Conservation (phyloP, 2,888 invertebrate genomes). For the Drosophila sordidula region DNA sequence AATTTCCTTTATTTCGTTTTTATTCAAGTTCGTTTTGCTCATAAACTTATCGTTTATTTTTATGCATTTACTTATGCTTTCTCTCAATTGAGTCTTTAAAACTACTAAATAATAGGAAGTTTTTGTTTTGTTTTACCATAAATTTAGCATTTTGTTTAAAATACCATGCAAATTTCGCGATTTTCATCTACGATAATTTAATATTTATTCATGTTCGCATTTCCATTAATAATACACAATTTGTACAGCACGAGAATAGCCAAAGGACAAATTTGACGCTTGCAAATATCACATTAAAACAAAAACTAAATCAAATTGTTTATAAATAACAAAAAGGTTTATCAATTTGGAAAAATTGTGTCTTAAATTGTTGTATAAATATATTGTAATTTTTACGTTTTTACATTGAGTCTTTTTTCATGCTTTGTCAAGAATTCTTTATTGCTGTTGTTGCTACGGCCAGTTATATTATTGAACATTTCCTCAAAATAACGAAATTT, state of each 20-base stretch:
- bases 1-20: constrained; percentile 66
- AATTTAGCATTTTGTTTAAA: constrained; percentile 41
- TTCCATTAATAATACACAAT: constrained; percentile 50
- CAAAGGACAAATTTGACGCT: constrained; percentile 64
- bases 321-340: constrained; percentile 60
- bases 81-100: constrained; percentile 54
- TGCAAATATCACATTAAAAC: constrained; percentile 72
- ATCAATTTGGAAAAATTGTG: constrained; percentile 60
- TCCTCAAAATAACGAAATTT: constrained; percentile 43
- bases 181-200: constrained; percentile 15
- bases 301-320: constrained; percentile 63
- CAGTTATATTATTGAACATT: constrained; percentile 43
- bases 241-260: constrained; percentile 63
- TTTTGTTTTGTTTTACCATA: constrained; percentile 44
- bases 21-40: constrained; percentile 38
- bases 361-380: constrained; percentile 65
- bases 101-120: constrained; percentile 79
- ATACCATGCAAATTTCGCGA: constrained; percentile 47
- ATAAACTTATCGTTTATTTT: constrained; percentile 43
- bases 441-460: constrained; percentile 31
- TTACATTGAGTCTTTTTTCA: constrained; percentile 65
- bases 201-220: constrained; percentile 33
- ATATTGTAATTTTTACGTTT: constrained; percentile 57
- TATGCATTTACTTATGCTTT: constrained; percentile 21
- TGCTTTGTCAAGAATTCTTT: constrained; percentile 42